These are phyloP conservation scores for Gephyroberyx darwinii DNA, from an alignment of 2,797 vertebrate genomes.

Conservation along the genomic window DNA sequence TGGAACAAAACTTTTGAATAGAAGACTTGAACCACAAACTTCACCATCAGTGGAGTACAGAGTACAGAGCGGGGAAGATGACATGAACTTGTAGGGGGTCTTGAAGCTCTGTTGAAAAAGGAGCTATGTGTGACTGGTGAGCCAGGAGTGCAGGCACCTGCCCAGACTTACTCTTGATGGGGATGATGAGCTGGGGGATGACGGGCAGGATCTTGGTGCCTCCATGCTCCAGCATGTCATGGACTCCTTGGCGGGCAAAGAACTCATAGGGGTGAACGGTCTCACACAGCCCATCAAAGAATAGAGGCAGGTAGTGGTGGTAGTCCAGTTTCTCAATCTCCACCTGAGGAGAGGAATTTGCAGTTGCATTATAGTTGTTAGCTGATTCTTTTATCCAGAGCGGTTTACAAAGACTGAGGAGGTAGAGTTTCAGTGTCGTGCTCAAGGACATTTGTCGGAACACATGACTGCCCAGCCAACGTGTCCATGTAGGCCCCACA, in stretches of 20 bases:
- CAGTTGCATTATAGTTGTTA: constrained; percentile 36
- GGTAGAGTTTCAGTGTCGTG: not conserved
- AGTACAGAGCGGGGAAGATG: no score
- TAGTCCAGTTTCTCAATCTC: constrained; percentile 94
- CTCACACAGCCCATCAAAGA: constrained; percentile 94
- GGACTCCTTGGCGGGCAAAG: constrained; percentile 91
- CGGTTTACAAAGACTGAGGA: not conserved
- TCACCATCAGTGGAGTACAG: no score
- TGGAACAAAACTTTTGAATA: no score
- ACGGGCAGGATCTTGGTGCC: constrained; percentile 91
- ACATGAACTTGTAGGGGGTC: no score
- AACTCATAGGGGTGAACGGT: constrained; percentile 91
- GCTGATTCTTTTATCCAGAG: constrained; percentile 30
- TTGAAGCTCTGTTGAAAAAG: not conserved
- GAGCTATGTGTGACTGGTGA: constrained; percentile 30
- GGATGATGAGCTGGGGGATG: constrained; percentile 93
- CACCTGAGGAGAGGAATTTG: constrained; percentile 79
- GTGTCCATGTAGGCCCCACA: no score
- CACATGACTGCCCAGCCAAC: not conserved
- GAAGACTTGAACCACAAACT: no score
- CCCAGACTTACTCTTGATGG: constrained; percentile 90
- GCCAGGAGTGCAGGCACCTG: not conserved
- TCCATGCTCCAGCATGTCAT: constrained; percentile 93
- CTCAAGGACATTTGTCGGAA: constrained; percentile 15
- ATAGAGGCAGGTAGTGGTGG: constrained; percentile 90